Percentiles rank a stretch among this genome's conserved stretches.
phyloP scores from a whole-genome alignment of 2,113 vertebrate species.

The Cnemophilus loriae region DNA sequence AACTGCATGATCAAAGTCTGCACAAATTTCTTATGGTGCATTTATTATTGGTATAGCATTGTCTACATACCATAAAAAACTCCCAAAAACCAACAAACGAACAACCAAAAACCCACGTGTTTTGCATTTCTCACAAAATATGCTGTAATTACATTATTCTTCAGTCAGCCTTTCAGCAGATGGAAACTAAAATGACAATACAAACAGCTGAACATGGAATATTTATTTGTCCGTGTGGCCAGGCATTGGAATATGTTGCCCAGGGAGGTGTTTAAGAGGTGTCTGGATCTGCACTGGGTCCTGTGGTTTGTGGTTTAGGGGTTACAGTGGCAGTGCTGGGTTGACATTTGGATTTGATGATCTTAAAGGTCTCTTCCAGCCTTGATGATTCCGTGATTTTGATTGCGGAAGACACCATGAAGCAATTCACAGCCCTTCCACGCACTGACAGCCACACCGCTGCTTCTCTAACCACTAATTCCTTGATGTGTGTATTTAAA shows the following conservation, averaged over 20 bases:
- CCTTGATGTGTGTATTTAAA: neutral
- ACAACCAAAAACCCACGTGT: rapidly evolving
- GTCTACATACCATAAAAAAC: neutral
- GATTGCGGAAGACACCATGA: rapidly evolving
- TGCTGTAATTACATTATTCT: neutral
- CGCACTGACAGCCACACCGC: rapidly evolving
- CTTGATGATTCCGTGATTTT: neutral
- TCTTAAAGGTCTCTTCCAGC: neutral
- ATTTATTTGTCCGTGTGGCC: neutral
- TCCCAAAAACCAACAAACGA: neutral
- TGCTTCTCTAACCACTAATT: neutral
- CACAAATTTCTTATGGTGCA: neutral
- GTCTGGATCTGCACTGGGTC: neutral
- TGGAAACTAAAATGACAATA: rapidly evolving
- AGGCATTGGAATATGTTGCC: neutral
- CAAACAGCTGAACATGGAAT: neutral
- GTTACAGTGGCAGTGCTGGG: neutral
- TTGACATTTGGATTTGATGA: neutral
- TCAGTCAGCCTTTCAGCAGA: neutral
- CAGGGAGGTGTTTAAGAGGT: neutral
- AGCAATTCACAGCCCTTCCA: neutral
- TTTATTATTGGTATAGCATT: neutral
- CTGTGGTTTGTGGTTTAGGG: neutral
- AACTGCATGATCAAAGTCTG: neutral
- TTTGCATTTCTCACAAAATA: neutral